A percentile compares a stretch with the other conserved stretches of the same genome.
Evolutionary conservation across 2,888 invertebrate genomes (phyloP).

Genomic region (Apoda limacodes): DNA sequence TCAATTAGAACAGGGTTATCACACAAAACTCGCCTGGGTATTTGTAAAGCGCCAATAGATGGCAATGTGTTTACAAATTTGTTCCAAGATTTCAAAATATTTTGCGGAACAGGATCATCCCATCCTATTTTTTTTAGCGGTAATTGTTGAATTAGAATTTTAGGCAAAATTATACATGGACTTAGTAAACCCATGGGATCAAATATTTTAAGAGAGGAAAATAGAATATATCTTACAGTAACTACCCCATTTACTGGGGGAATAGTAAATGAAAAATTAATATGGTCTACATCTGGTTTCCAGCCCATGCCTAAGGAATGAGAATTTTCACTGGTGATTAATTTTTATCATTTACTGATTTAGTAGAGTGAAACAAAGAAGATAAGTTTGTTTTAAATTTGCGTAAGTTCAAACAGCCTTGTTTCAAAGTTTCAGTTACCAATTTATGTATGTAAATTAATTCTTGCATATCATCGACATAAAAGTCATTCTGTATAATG

Average conservation of each 20-base stretch:
- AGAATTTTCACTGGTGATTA: slow-evolving; percentile 6
- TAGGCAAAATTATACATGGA: slow-evolving; percentile 4
- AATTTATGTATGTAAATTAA: not conserved
- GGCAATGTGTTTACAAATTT: slow-evolving; percentile 1
- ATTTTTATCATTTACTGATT: not conserved
- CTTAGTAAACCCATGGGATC: slow-evolving; percentile 4
- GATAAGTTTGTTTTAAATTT: not conserved
- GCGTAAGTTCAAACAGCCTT: slow-evolving; percentile 12
- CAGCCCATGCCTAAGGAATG: slow-evolving; percentile 21
- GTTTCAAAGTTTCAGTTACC: not conserved
- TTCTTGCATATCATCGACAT: not conserved
- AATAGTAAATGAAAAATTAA: not conserved
- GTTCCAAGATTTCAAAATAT: slow-evolving; percentile 4
- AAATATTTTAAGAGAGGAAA: slow-evolving; percentile 1
- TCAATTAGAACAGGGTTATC: slow-evolving; percentile 8
- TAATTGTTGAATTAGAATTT: slow-evolving; percentile 3
- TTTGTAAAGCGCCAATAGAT: slow-evolving; percentile 1
- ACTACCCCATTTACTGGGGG: slow-evolving; percentile 3
- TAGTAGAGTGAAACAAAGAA: not conserved
- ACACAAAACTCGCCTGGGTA: slow-evolving; percentile 8
- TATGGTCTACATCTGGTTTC: slow-evolving; percentile 7
- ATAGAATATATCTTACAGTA: slow-evolving; percentile 8
- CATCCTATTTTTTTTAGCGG: slow-evolving; percentile 3
- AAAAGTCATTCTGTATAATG: not conserved
- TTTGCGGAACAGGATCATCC: slow-evolving; percentile 5